Percentiles rank a stretch among this genome's conserved stretches.
Evolutionary conservation across 2,888 invertebrate species (phyloP).

Genomic region (Mythimna pallens): DNA sequence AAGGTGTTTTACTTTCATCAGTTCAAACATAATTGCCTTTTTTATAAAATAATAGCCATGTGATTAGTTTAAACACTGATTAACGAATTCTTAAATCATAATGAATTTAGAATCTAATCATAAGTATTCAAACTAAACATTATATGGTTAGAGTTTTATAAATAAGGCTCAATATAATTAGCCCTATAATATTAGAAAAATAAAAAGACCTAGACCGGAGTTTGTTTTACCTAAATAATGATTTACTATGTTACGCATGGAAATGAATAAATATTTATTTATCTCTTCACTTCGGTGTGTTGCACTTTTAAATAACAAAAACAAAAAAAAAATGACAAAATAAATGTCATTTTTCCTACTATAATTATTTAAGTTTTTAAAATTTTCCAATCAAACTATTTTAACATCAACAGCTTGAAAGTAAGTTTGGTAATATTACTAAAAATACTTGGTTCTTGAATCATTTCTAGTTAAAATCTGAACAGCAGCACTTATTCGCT

Average conservation of each 20-base stretch:
- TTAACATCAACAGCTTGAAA: conserved; percentile 75
- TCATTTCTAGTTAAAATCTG: conserved; percentile 79
- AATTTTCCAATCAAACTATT: conserved; percentile 74
- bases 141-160: too few relatives aligned
- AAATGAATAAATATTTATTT: conserved; percentile 62
- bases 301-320: conserved; percentile 38
- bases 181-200: conserved; percentile 77
- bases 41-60: too few relatives aligned
- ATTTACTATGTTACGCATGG: conserved; percentile 70
- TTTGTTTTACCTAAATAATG: conserved; percentile 78
- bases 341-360: conserved; percentile 66
- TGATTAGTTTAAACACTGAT: too few relatives aligned
- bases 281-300: conserved; percentile 62
- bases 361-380: conserved; percentile 75
- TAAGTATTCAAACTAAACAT: too few relatives aligned
- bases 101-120: too few relatives aligned
- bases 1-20: conserved; percentile 66
- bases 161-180: conserved; percentile 53
- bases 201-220: conserved; percentile 80
- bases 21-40: conserved; percentile 59
- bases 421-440: conserved; percentile 75
- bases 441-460: conserved; percentile 81
- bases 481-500: conserved; percentile 59
- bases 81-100: too few relatives aligned
- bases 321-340: conserved; percentile 30